Evolutionary conservation across 2,113 vertebrate genomes (phyloP).

Genomic region (Spea multiplicata): DNA sequence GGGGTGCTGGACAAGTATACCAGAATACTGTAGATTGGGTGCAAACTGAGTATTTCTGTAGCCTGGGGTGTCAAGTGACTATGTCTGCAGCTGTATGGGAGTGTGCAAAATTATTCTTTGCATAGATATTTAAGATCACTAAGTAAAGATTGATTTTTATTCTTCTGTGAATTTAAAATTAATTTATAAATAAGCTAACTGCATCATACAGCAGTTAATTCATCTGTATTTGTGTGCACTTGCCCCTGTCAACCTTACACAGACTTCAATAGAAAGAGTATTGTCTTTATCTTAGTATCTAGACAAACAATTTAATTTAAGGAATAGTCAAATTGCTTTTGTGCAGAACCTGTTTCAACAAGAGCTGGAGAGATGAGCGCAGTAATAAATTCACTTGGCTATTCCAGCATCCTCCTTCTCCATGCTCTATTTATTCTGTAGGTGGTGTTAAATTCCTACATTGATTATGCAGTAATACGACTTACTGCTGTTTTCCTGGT

Average conservation of each 20-base stretch:
- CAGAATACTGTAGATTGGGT: no score
- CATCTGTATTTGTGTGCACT: neutral
- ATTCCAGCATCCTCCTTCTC: slow-evolving; percentile 19
- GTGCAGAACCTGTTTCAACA: neutral
- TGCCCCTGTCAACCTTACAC: neutral
- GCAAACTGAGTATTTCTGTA: no score
- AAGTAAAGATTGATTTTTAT: no score
- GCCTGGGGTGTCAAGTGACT: no score
- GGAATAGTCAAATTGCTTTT: slow-evolving; percentile 30
- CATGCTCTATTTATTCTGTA: slow-evolving; percentile 38
- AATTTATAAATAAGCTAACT: no score
- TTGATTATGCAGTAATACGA: slow-evolving; percentile 25
- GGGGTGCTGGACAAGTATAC: no score
- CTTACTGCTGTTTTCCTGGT: slow-evolving; percentile 33
- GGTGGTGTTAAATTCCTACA: slow-evolving; percentile 32
- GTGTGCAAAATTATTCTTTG: no score
- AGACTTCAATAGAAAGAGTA: neutral
- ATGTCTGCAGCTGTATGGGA: no score
- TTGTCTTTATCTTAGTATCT: neutral
- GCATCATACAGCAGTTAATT: neutral
- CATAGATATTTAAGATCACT: no score
- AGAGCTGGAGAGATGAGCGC: slow-evolving; percentile 12
- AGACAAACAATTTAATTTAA: slow-evolving; percentile 15
- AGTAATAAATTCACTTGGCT: slow-evolving; percentile 36
- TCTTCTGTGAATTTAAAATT: no score